Percentiles rank a stretch among this genome's conserved stretches.
Evolutionary conservation across 37 sponge, comb jelly and placozoan genomes (phyloP).

Genomic region (Halichondria panicea): DNA sequence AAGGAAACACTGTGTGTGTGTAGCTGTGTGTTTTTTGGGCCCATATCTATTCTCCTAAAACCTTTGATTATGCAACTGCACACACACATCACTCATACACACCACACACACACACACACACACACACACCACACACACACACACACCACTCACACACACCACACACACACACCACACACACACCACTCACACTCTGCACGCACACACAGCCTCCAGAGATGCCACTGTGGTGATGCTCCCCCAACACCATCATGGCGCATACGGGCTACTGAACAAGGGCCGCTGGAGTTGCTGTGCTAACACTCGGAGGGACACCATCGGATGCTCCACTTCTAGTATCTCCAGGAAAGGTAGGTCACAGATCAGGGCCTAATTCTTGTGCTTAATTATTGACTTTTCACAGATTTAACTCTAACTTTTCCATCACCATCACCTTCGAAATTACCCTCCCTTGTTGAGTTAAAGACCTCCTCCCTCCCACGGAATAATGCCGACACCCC

Average conservation of each 20-base stretch:
- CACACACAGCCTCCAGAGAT: slow-evolving; percentile 23
- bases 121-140: too few species aligned
- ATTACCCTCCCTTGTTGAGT: not conserved
- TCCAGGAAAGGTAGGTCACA: not conserved
- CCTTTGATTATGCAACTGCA: too few species aligned
- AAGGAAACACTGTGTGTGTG: too few species aligned
- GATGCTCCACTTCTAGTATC: slow-evolving; percentile 23
- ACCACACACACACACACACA: too few species aligned
- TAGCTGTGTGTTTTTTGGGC: too few species aligned
- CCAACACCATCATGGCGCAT: slow-evolving; percentile 68
- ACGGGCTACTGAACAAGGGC: slow-evolving; percentile 48
- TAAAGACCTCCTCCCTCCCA: not conserved
- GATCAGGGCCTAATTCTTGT: too few species aligned
- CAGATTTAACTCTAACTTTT: too few species aligned
- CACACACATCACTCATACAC: slow-evolving; percentile 8
- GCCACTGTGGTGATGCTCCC: slow-evolving; percentile 29
- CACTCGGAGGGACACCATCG: slow-evolving; percentile 26
- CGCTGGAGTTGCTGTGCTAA: slow-evolving; percentile 80
- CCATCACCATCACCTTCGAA: not conserved
- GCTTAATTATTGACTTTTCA: too few species aligned
- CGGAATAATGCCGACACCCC: not conserved
- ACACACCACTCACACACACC: slow-evolving; percentile 6
- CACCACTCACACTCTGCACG: too few species aligned
- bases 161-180: slow-evolving; percentile 3
- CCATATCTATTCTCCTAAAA: too few species aligned